Percentiles rank a stretch among this genome's conserved stretches.
Evolutionary conservation across 2,113 vertebrate genomes (phyloP).

Genomic region (Bettongia penicillata): DNA sequence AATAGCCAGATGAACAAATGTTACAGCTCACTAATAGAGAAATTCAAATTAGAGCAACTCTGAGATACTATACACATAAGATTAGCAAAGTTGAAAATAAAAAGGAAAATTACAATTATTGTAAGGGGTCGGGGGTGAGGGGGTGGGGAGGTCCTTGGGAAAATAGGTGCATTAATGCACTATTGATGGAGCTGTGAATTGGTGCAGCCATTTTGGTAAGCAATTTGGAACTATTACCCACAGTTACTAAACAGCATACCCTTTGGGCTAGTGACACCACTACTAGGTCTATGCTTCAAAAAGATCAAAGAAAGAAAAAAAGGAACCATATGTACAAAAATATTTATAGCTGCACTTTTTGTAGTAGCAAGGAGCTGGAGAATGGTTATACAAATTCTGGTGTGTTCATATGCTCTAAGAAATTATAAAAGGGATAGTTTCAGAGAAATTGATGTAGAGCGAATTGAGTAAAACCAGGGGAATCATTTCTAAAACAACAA

Average conservation of each 20-base stretch:
- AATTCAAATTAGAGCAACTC: neutral
- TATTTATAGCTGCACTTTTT: neutral
- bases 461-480: neutral
- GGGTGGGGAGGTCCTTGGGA: neutral
- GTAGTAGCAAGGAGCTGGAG: neutral
- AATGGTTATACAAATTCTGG: neutral
- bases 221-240: neutral
- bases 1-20: neutral
- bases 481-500: neutral
- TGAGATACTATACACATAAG: neutral
- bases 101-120: neutral
- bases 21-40: neutral
- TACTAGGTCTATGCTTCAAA: neutral
- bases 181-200: neutral
- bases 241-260: neutral
- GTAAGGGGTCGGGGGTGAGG: rapidly evolving
- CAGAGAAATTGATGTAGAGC: neutral
- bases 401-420: neutral
- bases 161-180: neutral
- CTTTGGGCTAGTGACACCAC: neutral
- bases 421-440: neutral
- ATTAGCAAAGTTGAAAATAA: neutral
- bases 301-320: neutral
- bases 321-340: neutral
- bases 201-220: neutral